phyloP scores from a whole-genome alignment of 2,797 vertebrate species.

The Trachurus trachurus region DNA sequence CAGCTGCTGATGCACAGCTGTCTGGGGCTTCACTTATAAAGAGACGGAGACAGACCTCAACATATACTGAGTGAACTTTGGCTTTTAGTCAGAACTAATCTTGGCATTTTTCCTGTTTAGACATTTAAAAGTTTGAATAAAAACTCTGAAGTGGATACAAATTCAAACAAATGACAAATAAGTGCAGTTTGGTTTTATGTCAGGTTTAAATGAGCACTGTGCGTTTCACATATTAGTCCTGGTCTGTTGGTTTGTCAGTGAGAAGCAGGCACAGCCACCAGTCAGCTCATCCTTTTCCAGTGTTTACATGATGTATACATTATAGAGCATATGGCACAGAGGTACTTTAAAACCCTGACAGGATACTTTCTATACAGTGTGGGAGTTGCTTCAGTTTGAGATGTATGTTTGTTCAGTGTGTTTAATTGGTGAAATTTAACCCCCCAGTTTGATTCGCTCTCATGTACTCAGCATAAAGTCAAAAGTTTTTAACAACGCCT shows the following conservation, averaged over 20 bases:
- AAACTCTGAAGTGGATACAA: not conserved
- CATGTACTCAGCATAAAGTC: not conserved
- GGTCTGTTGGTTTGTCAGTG: constrained; percentile 18
- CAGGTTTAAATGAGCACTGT: constrained; percentile 1
- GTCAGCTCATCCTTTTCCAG: constrained; percentile 61
- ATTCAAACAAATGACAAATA: not conserved
- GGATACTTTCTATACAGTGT: constrained; percentile 23
- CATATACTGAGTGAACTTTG: constrained; percentile 33
- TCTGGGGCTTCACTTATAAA: constrained; percentile 36
- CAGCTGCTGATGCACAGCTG: constrained; percentile 56
- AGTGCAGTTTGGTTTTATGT: constrained; percentile 4
- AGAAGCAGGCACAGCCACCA: constrained; percentile 3
- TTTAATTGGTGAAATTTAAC: constrained; percentile 8
- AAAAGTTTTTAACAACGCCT: not conserved
- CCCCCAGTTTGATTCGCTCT: constrained; percentile 5
- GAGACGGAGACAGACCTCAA: constrained; percentile 22
- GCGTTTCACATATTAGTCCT: constrained; percentile 21
- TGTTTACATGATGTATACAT: constrained; percentile 74
- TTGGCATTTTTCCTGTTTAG: not conserved
- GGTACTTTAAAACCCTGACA: constrained; percentile 44
- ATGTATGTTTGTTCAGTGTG: not conserved
- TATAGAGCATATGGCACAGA: constrained; percentile 31
- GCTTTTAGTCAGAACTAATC: constrained; percentile 13
- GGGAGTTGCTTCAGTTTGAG: constrained; percentile 19
- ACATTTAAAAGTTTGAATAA: constrained; percentile 1